A percentile compares a stretch with the other conserved stretches of the same genome.
These are phyloP conservation scores for Ethmia dodecea DNA, from an alignment of 2,888 invertebrate genomes.

Conservation along the genomic window DNA sequence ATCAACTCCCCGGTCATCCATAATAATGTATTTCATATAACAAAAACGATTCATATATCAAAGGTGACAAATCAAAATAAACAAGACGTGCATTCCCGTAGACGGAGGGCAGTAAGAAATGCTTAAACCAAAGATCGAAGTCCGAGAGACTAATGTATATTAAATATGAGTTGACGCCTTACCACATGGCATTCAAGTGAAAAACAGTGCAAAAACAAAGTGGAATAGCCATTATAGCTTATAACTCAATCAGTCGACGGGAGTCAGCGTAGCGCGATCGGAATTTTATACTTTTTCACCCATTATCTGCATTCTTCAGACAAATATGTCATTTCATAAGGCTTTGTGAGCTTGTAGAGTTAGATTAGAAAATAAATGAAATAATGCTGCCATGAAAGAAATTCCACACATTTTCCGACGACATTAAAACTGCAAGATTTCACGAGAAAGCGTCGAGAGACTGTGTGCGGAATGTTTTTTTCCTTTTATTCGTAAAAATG, in stretches of 20 bases:
- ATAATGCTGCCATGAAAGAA: slow-evolving; percentile 40
- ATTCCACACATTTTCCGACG: slow-evolving; percentile 43
- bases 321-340: slow-evolving; percentile 47
- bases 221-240: slow-evolving; percentile 70
- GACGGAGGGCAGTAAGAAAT: slow-evolving; percentile 49
- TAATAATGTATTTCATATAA: slow-evolving; percentile 53
- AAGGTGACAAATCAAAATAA: slow-evolving; percentile 72
- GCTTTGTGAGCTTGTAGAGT: slow-evolving; percentile 33
- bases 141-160: slow-evolving; percentile 60
- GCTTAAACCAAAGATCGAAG: slow-evolving; percentile 53
- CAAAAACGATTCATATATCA: slow-evolving; percentile 66
- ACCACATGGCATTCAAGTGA: slow-evolving; percentile 58
- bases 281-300: slow-evolving; percentile 70
- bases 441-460: background rate
- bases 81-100: slow-evolving; percentile 59
- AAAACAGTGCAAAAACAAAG: slow-evolving; percentile 69
- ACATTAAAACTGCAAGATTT: slow-evolving; percentile 4
- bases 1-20: slow-evolving; percentile 44
- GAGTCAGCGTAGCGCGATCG: slow-evolving; percentile 45
- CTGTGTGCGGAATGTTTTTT: too few relatives aligned
- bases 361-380: slow-evolving; percentile 44
- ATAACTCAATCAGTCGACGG: slow-evolving; percentile 69
- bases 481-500: too few relatives aligned
- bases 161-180: slow-evolving; percentile 55
- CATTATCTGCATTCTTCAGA: slow-evolving; percentile 56